Evolutionary conservation across 1,140 invertebrate species (phyloP), one percentile per base, ranked within the genome.

Genomic region (Brachionus angularis): DNA sequence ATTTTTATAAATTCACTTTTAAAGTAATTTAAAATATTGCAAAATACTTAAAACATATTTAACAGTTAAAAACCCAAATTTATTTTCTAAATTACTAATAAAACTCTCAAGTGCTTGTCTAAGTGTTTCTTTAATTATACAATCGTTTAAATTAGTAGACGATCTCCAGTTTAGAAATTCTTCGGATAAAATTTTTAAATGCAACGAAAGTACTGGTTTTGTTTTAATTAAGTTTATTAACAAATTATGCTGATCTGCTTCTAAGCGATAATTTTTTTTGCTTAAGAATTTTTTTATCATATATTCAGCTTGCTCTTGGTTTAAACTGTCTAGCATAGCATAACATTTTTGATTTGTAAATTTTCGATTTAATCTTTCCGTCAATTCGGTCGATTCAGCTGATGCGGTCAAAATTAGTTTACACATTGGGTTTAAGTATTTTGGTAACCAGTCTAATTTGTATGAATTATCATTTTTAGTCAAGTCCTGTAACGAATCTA

Each of bases 361-460:
- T 47, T 47, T 67, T 33, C 47, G 46, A n/a, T 67, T 67, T 23
- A 67, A 67, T 33, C 62, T 29, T 47, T 67, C 47, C 10, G 47
- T 67, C 33, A 67, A 12, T 23, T 67, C 62, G 3, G 3, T 46
- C 23, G 42, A 50, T 21, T 67, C 39, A 23, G 42, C 31, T 1
- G 62, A 47, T 23, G 47, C 47, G 25, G 21, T 67, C 5, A 67
- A 47, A 46, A 47, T 47, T 29, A 67, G 29, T 67, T 67, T 67
- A 29, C 27, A 21, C 31, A 47, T 21, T 14, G 42, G 42, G 23
- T 50, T 50, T 23, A 67, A 50, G 18, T 34, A 21, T 67, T 67
- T 67, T 5, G 62, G 62, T 16, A 67, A 31, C 62, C 62, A 67
- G 29, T 67, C 62, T 12, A 67, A 67, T 36, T 47, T 47, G 29